These are phyloP conservation scores for Orchesella flavescens DNA, from an alignment of 2,888 invertebrate species.

Conservation along the genomic window DNA sequence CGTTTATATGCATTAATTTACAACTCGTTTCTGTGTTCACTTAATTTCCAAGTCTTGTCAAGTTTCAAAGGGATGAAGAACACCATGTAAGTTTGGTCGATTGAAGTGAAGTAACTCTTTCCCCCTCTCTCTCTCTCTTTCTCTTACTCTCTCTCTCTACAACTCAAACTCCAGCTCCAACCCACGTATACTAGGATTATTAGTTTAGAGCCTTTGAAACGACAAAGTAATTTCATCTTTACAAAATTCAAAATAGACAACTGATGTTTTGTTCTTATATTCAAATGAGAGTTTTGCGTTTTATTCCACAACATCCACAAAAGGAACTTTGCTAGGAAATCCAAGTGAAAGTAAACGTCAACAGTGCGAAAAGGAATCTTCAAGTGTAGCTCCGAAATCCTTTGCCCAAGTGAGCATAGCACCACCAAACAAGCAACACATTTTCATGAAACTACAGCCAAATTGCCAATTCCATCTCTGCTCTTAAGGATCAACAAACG, in stretches of 20 bases:
- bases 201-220: conserved; percentile 34
- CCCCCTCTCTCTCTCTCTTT: conserved; percentile 5
- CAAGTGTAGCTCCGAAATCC: too few species aligned
- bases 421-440: too few species aligned
- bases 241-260: not conserved
- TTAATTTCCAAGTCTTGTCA: conserved; percentile 19
- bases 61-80: conserved; percentile 7
- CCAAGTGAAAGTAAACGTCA: too few species aligned
- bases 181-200: conserved; percentile 36
- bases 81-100: conserved; percentile 2
- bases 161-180: not conserved
- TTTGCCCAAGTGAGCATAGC: too few species aligned
- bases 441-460: too few species aligned
- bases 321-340: too few species aligned
- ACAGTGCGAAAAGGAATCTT: too few species aligned
- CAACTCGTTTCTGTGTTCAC: not conserved
- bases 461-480: too few species aligned
- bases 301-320: too few species aligned
- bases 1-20: not conserved
- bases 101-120: conserved; percentile 16
- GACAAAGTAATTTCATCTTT: not conserved
- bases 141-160: not conserved
- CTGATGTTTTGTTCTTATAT: too few species aligned
- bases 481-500: too few species aligned
- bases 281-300: too few species aligned